Conservation (phyloP, 37 sponge, comb jelly and placozoan genomes). For the Bolinopsis microptera region DNA sequence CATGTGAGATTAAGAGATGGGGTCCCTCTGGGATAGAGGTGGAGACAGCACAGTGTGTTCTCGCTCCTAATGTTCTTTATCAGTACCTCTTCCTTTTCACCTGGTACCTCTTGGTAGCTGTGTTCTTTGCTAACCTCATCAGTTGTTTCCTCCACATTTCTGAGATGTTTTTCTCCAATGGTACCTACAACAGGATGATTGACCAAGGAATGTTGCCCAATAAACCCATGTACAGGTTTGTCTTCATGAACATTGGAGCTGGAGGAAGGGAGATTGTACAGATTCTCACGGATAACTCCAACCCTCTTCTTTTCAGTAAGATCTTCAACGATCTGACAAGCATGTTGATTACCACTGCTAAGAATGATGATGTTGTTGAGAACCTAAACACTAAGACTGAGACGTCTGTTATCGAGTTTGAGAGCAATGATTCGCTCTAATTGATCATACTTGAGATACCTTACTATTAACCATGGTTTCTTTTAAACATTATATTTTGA, state of each 20-base stretch:
- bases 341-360: background rate
- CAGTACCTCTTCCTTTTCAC: constrained; percentile 31
- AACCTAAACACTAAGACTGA: background rate
- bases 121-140: constrained; percentile 7
- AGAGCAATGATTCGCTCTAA: background rate
- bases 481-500: no score
- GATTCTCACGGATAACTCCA: background rate
- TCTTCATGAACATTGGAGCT: constrained; percentile 21
- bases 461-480: no score
- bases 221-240: background rate
- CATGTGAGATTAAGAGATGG: background rate
- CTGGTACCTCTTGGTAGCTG: background rate
- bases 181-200: constrained; percentile 27
- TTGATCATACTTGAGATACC: no score
- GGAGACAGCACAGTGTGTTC: constrained; percentile 14
- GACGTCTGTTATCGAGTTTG: background rate
- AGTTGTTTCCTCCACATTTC: constrained; percentile 5
- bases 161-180: constrained; percentile 13
- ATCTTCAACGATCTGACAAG: background rate
- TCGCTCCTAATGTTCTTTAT: constrained; percentile 11
- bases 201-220: background rate
- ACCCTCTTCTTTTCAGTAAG: background rate
- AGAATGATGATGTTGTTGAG: background rate
- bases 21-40: constrained; percentile 3
- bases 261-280: constrained; percentile 1